phyloP scores from a whole-genome alignment of 2,113 vertebrate species.

The Lagopus muta region DNA sequence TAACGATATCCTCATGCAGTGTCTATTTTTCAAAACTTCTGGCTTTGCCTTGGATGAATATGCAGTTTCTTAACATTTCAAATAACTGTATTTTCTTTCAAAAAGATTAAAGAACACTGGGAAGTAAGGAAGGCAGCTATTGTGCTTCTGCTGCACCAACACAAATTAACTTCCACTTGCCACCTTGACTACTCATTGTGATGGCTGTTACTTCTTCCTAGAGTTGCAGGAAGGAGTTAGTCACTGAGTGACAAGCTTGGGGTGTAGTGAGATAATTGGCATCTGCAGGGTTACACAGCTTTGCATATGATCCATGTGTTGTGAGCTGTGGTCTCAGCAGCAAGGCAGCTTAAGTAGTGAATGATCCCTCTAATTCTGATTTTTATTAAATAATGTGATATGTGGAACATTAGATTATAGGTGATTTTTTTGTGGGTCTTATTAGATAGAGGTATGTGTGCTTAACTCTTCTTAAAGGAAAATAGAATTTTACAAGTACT shows the following conservation, averaged over 20 bases:
- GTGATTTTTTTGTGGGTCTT: neutral
- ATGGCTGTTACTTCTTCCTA: neutral
- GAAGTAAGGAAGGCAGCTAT: neutral
- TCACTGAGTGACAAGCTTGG: neutral
- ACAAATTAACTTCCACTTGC: neutral
- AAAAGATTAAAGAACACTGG: neutral
- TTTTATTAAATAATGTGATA: neutral
- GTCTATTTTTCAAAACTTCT: neutral
- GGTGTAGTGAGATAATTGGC: neutral
- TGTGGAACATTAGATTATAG: neutral
- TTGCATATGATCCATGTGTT: accelerated
- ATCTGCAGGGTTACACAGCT: neutral
- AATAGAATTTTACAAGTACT: neutral
- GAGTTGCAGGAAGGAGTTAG: neutral
- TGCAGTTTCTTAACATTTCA: neutral
- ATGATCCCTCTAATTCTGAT: neutral
- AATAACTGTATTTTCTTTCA: neutral
- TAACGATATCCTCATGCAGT: neutral
- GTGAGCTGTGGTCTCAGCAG: neutral
- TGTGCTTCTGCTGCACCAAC: no score
- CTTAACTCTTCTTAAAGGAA: neutral
- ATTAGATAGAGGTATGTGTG: neutral
- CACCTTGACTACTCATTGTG: accelerated
- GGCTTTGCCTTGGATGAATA: neutral
- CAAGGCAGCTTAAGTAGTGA: neutral